Percentiles rank a stretch among this genome's conserved stretches.
These are phyloP conservation scores for Electrona antarctica DNA, from an alignment of 2,113 vertebrate species.

Conservation along the genomic window DNA sequence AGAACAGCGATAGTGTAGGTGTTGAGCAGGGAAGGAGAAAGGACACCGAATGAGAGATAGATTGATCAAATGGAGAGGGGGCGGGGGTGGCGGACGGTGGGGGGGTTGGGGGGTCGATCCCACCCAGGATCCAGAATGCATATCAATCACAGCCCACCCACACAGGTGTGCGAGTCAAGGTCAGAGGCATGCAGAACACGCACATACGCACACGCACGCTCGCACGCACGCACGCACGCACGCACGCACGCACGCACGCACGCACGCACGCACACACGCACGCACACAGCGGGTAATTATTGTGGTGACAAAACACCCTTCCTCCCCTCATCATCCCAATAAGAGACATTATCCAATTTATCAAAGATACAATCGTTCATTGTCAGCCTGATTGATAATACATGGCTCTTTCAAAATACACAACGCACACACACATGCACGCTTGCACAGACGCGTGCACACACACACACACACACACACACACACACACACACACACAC, in stretches of 20 bases:
- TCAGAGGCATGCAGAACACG: slow-evolving; percentile 34
- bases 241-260: slow-evolving; percentile 8
- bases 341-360: slow-evolving; percentile 38
- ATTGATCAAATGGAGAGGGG: slow-evolving; percentile 29
- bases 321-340: slow-evolving; percentile 34
- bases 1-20: neutral
- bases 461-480: neutral
- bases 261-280: slow-evolving; percentile 10
- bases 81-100: neutral
- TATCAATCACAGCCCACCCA: slow-evolving; percentile 65
- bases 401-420: too few species aligned
- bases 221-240: slow-evolving; percentile 1
- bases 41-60: slow-evolving; percentile 28
- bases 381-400: slow-evolving; percentile 28
- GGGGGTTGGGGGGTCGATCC: slow-evolving; percentile 41
- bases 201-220: neutral
- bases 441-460: neutral
- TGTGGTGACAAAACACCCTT: slow-evolving; percentile 35
- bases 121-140: slow-evolving; percentile 46
- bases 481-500: slow-evolving; percentile 1
- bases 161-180: slow-evolving; percentile 64
- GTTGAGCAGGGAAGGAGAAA: slow-evolving; percentile 30
- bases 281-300: slow-evolving; percentile 47
- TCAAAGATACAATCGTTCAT: slow-evolving; percentile 41
- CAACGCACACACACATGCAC: too few species aligned